Evolutionary conservation across 2,797 vertebrate species (phyloP).

Genomic region (Myotis planiceps): DNA sequence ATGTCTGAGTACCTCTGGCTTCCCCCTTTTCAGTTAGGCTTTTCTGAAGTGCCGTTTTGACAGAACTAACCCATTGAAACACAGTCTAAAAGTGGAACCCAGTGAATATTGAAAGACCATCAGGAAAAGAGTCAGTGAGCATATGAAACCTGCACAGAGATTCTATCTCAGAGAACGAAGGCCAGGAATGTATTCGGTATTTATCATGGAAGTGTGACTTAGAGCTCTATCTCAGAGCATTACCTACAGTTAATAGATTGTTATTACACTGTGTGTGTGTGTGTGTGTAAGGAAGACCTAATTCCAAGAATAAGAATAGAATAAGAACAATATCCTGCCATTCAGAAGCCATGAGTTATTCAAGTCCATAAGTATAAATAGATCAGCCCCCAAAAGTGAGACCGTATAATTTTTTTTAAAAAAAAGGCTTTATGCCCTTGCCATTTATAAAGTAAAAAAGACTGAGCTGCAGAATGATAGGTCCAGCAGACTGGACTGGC

Average conservation of each 20-base stretch:
- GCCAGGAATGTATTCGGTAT: neutral
- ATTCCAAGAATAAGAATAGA: neutral
- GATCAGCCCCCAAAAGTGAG: neutral
- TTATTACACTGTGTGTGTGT: neutral
- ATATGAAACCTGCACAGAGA: neutral
- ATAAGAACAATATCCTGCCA: neutral
- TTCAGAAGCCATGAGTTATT: neutral
- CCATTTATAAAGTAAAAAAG: neutral
- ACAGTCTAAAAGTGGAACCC: neutral
- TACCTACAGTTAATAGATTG: neutral
- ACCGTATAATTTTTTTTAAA: neutral
- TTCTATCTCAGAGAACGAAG: neutral
- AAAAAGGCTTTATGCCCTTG: neutral
- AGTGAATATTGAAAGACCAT: neutral
- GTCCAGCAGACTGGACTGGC: neutral
- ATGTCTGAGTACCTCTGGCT: slow-evolving; percentile 48
- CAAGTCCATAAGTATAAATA: neutral
- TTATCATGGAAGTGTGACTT: neutral
- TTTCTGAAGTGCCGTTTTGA: slow-evolving; percentile 15
- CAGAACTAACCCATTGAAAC: neutral
- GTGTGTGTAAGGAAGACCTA: neutral
- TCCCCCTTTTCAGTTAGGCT: neutral
- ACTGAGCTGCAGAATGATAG: neutral
- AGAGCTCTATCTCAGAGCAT: neutral
- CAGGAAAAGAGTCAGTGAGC: neutral